Conservation (phyloP, 2,888 invertebrate genomes). For the Aphodius sticticus region DNA sequence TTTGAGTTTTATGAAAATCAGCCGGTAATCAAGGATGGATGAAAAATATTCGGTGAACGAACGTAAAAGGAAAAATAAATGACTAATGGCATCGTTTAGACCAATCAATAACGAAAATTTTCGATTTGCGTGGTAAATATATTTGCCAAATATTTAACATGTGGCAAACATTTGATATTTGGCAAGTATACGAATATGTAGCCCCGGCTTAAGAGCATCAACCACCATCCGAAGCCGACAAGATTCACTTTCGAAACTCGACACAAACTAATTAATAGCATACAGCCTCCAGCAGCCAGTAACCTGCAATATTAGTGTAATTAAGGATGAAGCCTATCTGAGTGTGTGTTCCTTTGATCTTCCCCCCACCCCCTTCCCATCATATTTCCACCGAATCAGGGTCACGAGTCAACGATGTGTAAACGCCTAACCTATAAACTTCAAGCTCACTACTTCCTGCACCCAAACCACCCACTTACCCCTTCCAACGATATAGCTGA, state of each 20-base stretch:
- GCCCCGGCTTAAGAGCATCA: no score
- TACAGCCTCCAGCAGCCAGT: neutral
- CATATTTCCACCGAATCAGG: neutral
- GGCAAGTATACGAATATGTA: no score
- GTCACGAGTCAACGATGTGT: neutral
- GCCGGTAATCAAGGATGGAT: no score
- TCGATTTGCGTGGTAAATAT: no score
- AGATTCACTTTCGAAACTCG: neutral
- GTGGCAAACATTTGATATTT: no score
- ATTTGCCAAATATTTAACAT: no score
- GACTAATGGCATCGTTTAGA: no score
- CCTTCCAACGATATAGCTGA: neutral
- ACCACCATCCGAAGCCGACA: neutral
- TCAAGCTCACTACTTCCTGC: neutral
- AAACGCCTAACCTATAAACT: neutral
- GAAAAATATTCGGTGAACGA: no score
- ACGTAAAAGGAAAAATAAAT: no score
- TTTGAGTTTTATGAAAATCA: no score
- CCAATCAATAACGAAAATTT: no score
- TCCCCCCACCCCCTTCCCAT: neutral
- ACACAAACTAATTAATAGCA: neutral
- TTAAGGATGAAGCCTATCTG: neutral
- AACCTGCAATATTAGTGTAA: neutral
- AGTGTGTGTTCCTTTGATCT: neutral
- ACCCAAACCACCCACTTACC: neutral